Percentiles rank a stretch among this genome's conserved stretches.
phyloP scores from a whole-genome alignment of 2,888 invertebrate genomes.

The Lithophane leautieri region DNA sequence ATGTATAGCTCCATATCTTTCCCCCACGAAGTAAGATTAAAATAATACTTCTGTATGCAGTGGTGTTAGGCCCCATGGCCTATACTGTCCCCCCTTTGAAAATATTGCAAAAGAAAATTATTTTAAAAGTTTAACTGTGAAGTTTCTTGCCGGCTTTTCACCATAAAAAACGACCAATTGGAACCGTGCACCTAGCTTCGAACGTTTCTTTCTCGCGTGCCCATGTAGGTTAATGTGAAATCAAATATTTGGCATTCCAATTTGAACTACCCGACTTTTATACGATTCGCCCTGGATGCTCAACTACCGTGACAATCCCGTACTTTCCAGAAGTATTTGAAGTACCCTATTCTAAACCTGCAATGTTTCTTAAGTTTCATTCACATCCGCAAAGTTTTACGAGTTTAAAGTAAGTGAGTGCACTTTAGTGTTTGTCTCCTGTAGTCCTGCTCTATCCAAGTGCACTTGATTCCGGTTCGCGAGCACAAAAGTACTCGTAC shows the following conservation, averaged over 20 bases:
- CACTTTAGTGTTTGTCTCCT: conserved; percentile 30
- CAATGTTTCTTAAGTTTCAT: conserved; percentile 13
- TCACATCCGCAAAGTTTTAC: conserved; percentile 23
- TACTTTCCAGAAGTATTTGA: conserved; percentile 3
- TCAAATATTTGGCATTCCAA: too few relatives aligned
- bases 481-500: conserved; percentile 27
- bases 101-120: not conserved
- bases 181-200: not conserved
- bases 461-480: conserved; percentile 35
- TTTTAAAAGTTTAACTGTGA: not conserved
- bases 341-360: not conserved
- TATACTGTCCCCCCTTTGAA: too few relatives aligned
- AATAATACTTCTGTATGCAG: too few relatives aligned
- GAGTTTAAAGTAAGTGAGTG: conserved; percentile 28
- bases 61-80: too few relatives aligned
- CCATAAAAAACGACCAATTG: not conserved
- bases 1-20: too few relatives aligned
- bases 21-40: too few relatives aligned
- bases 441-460: not conserved
- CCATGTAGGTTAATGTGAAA: not conserved
- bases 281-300: conserved; percentile 9
- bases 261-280: not conserved
- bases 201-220: not conserved
- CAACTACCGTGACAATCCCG: conserved; percentile 1
- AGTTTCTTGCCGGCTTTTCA: not conserved